Conservation (phyloP, 2,888 invertebrate species). For the Ophion costatus region DNA sequence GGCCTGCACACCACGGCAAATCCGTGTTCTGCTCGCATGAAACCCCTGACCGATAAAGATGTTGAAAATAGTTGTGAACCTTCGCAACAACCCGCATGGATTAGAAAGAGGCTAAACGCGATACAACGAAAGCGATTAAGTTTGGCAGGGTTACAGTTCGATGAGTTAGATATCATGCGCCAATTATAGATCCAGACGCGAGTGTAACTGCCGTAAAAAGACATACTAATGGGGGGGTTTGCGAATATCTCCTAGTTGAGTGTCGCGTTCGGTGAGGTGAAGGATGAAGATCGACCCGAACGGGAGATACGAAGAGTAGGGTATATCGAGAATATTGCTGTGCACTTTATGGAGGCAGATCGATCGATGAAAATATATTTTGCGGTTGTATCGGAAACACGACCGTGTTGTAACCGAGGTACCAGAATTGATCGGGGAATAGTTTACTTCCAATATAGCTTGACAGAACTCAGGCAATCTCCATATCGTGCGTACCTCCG, state of each 20-base stretch:
- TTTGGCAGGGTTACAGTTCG: not conserved
- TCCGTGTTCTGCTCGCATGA: conserved; percentile 13
- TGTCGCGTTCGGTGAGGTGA: not conserved
- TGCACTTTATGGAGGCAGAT: not conserved
- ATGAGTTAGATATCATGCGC: not conserved
- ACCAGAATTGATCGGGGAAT: not conserved
- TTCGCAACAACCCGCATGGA: not conserved
- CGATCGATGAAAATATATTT: conserved; percentile 1
- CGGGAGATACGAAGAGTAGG: not conserved
- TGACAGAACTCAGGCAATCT: not conserved
- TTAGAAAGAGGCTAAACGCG: not conserved
- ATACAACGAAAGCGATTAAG: conserved; percentile 1
- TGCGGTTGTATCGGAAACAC: not conserved
- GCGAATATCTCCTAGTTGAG: not conserved
- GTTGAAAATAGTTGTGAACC: conserved; percentile 35
- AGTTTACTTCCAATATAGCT: not conserved
- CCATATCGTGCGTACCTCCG: not conserved
- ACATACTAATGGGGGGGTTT: not conserved
- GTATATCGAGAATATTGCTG: conserved; percentile 14
- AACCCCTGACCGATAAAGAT: conserved; percentile 32
- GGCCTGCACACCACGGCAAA: conserved; percentile 24
- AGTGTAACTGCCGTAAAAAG: not conserved
- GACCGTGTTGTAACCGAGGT: not conserved
- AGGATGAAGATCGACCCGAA: not conserved
- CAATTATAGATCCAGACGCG: not conserved